Conservation (phyloP, 2,888 invertebrate genomes). For the Volucella zonaria region DNA sequence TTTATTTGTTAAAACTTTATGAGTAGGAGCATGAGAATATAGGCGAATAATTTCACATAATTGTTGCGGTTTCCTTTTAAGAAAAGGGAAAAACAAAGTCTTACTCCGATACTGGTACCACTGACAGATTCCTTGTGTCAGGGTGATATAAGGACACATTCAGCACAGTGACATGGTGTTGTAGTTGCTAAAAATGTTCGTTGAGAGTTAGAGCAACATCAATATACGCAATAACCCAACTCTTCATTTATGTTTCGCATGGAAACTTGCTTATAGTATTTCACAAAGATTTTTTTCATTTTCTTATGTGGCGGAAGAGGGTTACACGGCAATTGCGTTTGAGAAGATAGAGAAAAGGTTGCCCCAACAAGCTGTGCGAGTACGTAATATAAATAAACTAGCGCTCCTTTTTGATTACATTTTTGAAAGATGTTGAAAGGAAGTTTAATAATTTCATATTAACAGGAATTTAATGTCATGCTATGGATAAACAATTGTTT, state of each 20-base stretch:
- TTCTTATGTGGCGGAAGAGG: too few relatives aligned
- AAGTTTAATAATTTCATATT: too few relatives aligned
- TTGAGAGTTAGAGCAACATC: slow-evolving; percentile 35
- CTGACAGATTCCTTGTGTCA: slow-evolving; percentile 63
- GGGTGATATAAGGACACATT: slow-evolving; percentile 64
- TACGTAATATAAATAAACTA: too few relatives aligned
- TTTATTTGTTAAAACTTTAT: slow-evolving; percentile 58
- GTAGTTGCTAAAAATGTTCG: slow-evolving; percentile 61
- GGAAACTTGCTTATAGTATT: not conserved
- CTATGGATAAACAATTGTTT: too few relatives aligned
- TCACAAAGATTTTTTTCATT: not conserved
- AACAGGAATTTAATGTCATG: too few relatives aligned
- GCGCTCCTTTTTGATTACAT: too few relatives aligned
- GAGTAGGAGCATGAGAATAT: slow-evolving; percentile 47
- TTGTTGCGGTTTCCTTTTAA: slow-evolving; percentile 53
- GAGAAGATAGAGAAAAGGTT: too few relatives aligned
- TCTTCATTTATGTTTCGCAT: slow-evolving; percentile 16
- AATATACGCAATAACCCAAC: slow-evolving; percentile 24
- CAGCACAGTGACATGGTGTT: slow-evolving; percentile 59
- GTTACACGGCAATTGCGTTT: too few relatives aligned
- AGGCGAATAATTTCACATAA: slow-evolving; percentile 67
- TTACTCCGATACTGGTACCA: slow-evolving; percentile 24
- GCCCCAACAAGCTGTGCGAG: too few relatives aligned
- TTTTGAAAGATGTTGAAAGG: too few relatives aligned
- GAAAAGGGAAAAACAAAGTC: slow-evolving; percentile 28